Base-by-base conservation (phyloP, 2,888 invertebrate genomes). In the Calliopum simillimum region DNA sequence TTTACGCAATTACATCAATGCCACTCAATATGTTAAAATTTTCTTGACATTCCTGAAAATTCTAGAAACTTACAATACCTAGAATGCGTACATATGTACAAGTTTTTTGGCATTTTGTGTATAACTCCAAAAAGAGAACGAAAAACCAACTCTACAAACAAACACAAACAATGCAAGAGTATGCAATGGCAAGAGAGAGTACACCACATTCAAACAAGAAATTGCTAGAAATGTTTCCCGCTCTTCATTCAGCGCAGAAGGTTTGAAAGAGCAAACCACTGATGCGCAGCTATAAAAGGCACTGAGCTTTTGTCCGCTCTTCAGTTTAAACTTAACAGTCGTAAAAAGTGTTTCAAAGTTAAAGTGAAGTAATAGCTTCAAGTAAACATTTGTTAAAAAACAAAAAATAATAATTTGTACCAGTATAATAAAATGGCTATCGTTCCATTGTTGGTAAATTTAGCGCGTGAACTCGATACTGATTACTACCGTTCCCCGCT, bases 391-490 rank as follows among this genome's bases (percentile, higher is more conserved):
- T 16, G 19, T 12, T 19, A 44, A 44, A 6, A 25, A 62, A 47
- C 21, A 23, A 12, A 11, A 47, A 23, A 62, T 47, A n/a, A 3
- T 23, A 13, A 43, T 41, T 16, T 16, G 8, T 33, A 5, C 21
- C 43, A 33, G 16, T 25, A 41, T 13, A 56, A 44, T 56, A 75
- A 74, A 71, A 80, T 80, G 80, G 75, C 80, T 11, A 69, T 79
- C 43, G 70, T 80, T 71, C 79, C 80, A 51, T 70, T 79, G 16
- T 66, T 79, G 19, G 69, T 72, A 21, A 73, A 67, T 58, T 65
- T 76, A 53, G 75, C 75, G 44, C 73, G 69, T 62, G 79, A 78
- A 71, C 56, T 75, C 4, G 75, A 76, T 1, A 53, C 46, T 23
- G 74, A 71, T 6, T 68, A 69, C 12, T 68, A 69, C 12, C n/a